Evolutionary conservation across 2,888 invertebrate genomes (phyloP).

Genomic region (Athalia rosae): DNA sequence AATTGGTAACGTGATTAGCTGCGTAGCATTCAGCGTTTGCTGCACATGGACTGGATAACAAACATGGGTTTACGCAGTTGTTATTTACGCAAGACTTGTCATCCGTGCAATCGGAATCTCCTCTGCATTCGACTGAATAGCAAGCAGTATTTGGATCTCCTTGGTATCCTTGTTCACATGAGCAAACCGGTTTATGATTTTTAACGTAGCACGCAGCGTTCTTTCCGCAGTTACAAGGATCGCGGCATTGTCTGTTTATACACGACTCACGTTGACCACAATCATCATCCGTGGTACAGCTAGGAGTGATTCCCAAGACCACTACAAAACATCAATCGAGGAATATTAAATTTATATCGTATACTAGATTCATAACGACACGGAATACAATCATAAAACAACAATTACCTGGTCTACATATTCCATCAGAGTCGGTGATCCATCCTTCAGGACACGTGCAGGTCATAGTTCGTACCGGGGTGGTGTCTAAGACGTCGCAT

Average conservation of each 20-base stretch:
- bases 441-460: slow-evolving; percentile 92
- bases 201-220: slow-evolving; percentile 88
- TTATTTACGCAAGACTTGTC: slow-evolving; percentile 90
- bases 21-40: slow-evolving; percentile 88
- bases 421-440: slow-evolving; percentile 86
- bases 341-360: neutral
- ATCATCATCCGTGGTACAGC: slow-evolving; percentile 87
- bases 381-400: neutral
- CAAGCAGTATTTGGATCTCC: slow-evolving; percentile 91
- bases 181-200: slow-evolving; percentile 90
- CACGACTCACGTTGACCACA: slow-evolving; percentile 88
- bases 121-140: slow-evolving; percentile 86
- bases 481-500: slow-evolving; percentile 89
- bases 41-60: slow-evolving; percentile 87
- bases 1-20: slow-evolving; percentile 83
- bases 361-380: neutral
- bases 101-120: slow-evolving; percentile 88
- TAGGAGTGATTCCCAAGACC: slow-evolving; percentile 76
- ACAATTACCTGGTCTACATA: slow-evolving; percentile 80
- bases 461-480: slow-evolving; percentile 90
- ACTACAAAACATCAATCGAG: slow-evolving; percentile 77
- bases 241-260: slow-evolving; percentile 88
- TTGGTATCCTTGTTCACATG: slow-evolving; percentile 88
- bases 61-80: slow-evolving; percentile 90
- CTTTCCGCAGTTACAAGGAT: slow-evolving; percentile 91